Evolutionary conservation across 2,113 vertebrate genomes (phyloP).

Genomic region (Stomatorhinus ivindoensis): DNA sequence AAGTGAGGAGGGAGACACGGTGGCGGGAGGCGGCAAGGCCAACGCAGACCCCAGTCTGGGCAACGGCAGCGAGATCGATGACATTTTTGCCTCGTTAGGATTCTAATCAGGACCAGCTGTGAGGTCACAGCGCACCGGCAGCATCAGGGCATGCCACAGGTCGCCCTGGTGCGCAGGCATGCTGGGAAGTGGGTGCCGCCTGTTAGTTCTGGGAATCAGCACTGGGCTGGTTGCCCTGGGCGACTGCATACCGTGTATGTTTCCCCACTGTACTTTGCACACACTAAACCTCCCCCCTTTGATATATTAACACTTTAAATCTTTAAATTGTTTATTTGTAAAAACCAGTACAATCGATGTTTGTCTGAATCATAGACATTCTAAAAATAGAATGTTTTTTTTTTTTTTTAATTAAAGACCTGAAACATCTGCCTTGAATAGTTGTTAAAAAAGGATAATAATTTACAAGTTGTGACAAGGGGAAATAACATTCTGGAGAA

Average conservation of each 20-base stretch:
- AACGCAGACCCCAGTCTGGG: background rate
- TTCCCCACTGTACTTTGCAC: background rate
- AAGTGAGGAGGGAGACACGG: background rate
- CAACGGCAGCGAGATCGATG: slow-evolving; percentile 53
- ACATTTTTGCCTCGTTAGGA: slow-evolving; percentile 56
- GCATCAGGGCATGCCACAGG: background rate
- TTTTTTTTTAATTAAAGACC: background rate
- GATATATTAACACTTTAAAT: background rate
- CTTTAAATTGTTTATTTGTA: background rate
- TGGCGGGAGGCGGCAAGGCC: background rate
- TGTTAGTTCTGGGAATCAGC: background rate
- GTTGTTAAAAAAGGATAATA: background rate
- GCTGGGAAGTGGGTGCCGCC: background rate
- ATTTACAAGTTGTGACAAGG: background rate
- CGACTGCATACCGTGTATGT: background rate
- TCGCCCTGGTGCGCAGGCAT: background rate
- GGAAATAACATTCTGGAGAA: background rate
- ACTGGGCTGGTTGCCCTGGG: background rate
- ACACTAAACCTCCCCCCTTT: background rate
- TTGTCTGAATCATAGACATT: background rate
- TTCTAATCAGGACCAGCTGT: slow-evolving; percentile 36
- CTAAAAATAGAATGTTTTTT: background rate
- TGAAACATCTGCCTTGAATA: background rate
- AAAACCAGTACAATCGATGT: background rate
- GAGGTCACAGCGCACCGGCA: no score